phyloP scores from a whole-genome alignment of 2,888 invertebrate genomes.

The Eupithecia pulchellata region DNA sequence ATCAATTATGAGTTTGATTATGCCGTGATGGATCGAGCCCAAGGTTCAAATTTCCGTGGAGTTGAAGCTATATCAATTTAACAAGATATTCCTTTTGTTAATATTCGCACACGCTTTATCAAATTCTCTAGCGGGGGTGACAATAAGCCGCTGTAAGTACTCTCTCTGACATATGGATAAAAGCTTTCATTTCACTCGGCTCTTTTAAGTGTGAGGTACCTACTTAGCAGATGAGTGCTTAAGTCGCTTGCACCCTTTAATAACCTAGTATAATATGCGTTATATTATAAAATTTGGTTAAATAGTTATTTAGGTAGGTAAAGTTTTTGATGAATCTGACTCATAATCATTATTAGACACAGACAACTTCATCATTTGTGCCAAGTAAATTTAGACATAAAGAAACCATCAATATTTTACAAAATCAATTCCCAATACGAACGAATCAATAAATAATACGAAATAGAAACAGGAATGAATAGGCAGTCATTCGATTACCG shows the following conservation, averaged over 20 bases:
- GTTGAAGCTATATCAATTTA: slow-evolving; percentile 80
- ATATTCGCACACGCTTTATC: slow-evolving; percentile 86
- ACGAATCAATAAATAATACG: not conserved
- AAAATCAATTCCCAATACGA: not conserved
- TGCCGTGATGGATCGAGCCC: slow-evolving; percentile 40
- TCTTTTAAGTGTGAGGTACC: slow-evolving; percentile 74
- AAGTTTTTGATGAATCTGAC: not conserved
- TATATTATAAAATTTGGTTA: too few relatives aligned
- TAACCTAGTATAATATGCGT: not conserved
- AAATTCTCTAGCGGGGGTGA: slow-evolving; percentile 86
- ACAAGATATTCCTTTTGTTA: slow-evolving; percentile 86
- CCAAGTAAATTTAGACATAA: not conserved
- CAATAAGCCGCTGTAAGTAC: slow-evolving; percentile 86
- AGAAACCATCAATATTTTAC: not conserved
- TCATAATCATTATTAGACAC: not conserved
- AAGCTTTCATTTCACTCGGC: slow-evolving; percentile 85
- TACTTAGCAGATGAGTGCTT: slow-evolving; percentile 55
- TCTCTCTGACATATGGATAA: slow-evolving; percentile 85
- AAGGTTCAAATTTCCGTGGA: slow-evolving; percentile 65
- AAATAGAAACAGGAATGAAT: slow-evolving; percentile 26
- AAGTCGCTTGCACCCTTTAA: slow-evolving; percentile 13
- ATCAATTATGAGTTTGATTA: slow-evolving; percentile 60
- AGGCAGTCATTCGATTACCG: slow-evolving; percentile 43
- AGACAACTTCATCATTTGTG: not conserved
- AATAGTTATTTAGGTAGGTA: too few relatives aligned